phyloP scores from a whole-genome alignment of 1,140 invertebrate genomes.

The Parapsyche elsis region DNA sequence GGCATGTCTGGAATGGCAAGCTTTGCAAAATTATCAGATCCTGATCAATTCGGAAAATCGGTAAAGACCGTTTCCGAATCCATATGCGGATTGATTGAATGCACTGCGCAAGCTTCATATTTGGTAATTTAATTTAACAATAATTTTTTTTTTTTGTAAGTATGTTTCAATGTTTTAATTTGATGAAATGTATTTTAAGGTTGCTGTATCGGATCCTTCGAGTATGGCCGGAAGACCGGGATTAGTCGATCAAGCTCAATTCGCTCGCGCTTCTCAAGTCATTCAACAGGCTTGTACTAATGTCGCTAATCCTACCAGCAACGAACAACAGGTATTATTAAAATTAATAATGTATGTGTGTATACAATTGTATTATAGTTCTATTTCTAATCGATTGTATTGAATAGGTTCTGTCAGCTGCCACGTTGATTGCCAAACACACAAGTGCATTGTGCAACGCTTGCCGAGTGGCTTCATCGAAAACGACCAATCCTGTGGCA shows the following conservation, averaged over 20 bases:
- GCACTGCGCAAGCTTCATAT: conserved; percentile 93
- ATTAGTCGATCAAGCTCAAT: conserved; percentile 91
- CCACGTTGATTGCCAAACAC: conserved; percentile 95
- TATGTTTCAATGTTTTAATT: conserved; percentile 31
- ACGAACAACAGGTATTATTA: conserved; percentile 78
- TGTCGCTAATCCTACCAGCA: conserved; percentile 79
- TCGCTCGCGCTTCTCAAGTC: conserved; percentile 87
- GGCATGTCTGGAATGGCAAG: conserved; percentile 95
- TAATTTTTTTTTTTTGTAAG: conserved; percentile 34
- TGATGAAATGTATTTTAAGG: conserved; percentile 57
- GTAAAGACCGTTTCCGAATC: conserved; percentile 86
- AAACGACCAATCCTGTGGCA: conserved; percentile 91
- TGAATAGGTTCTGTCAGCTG: conserved; percentile 82
- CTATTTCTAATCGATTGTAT: conserved; percentile 37
- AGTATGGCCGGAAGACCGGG: conserved; percentile 92
- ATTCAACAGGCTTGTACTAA: conserved; percentile 90
- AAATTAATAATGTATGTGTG: too few species aligned
- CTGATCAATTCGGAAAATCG: conserved; percentile 88
- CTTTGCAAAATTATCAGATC: conserved; percentile 88
- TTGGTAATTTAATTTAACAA: conserved; percentile 71
- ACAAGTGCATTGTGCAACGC: conserved; percentile 96
- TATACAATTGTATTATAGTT: too few species aligned
- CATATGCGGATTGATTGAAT: conserved; percentile 94
- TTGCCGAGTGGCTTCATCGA: conserved; percentile 91
- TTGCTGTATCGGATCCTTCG: conserved; percentile 90